Evolutionary conservation across 2,888 invertebrate genomes (phyloP).

Genomic region (Habroteleia sp.): DNA sequence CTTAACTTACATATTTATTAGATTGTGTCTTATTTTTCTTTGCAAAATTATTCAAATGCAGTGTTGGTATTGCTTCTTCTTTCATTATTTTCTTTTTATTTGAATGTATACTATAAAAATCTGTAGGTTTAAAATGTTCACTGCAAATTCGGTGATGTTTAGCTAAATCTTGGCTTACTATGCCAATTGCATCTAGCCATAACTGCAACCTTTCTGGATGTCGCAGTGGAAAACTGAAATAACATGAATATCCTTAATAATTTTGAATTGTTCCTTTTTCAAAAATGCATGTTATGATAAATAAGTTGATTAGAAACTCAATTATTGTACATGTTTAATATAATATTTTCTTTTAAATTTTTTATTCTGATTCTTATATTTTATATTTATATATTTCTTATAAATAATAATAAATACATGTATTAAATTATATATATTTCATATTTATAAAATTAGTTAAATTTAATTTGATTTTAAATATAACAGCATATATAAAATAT

Average conservation of each 20-base stretch:
- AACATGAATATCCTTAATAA: background rate
- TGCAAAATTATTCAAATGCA: slow-evolving; percentile 25
- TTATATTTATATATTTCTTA: too few relatives aligned
- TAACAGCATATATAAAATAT: too few relatives aligned
- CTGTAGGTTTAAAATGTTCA: slow-evolving; percentile 50
- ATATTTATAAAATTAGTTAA: too few relatives aligned
- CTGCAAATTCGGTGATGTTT: slow-evolving; percentile 56
- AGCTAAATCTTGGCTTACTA: slow-evolving; percentile 28
- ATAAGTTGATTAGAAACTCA: too few relatives aligned
- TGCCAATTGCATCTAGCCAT: slow-evolving; percentile 58
- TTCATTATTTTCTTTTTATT: slow-evolving; percentile 58
- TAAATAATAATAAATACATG: too few relatives aligned
- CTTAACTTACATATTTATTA: slow-evolving; percentile 32
- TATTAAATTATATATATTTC: too few relatives aligned
- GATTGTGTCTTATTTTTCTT: slow-evolving; percentile 17
- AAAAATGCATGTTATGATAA: too few relatives aligned
- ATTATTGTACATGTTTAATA: too few relatives aligned
- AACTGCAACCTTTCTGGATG: slow-evolving; percentile 43
- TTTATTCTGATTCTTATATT: too few relatives aligned
- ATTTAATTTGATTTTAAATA: too few relatives aligned
- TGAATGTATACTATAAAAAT: slow-evolving; percentile 58
- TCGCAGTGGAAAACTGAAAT: slow-evolving; percentile 44
- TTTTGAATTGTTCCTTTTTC: too few relatives aligned
- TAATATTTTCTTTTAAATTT: too few relatives aligned
- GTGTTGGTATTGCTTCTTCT: slow-evolving; percentile 45